Percentiles rank a stretch among this genome's conserved stretches.
Evolutionary conservation across 1,140 invertebrate species (phyloP).

Genomic region (Diorhabda sublineata): DNA sequence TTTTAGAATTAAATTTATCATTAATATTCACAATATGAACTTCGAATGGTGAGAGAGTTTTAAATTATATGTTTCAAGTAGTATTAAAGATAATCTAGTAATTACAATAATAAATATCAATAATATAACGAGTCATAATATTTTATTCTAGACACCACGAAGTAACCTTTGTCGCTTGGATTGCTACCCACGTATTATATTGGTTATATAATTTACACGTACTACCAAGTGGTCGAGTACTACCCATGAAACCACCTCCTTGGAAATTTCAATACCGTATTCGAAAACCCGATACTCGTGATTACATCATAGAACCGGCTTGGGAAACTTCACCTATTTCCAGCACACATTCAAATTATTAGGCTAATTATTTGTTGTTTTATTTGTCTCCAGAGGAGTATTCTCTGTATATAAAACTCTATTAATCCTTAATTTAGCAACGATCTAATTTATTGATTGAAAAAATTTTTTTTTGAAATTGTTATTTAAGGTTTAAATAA

Average conservation of each 20-base stretch:
- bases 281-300: conserved; percentile 34
- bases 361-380: too few species aligned
- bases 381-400: too few species aligned
- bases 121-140: background rate
- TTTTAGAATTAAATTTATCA: background rate
- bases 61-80: background rate
- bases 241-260: conserved; percentile 33
- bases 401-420: too few species aligned
- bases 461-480: too few species aligned
- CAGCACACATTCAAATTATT: too few species aligned
- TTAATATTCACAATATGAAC: background rate
- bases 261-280: conserved; percentile 33
- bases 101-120: background rate
- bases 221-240: conserved; percentile 34
- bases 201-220: conserved; percentile 36
- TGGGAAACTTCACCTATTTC: conserved; percentile 32
- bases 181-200: conserved; percentile 37
- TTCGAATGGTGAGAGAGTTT: background rate
- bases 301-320: conserved; percentile 44
- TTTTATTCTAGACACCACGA: conserved; percentile 23
- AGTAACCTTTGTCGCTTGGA: conserved; percentile 30
- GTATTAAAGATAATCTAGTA: background rate
- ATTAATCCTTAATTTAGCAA: too few species aligned
- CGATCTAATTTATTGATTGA: too few species aligned
- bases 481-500: too few species aligned